Base-by-base conservation (phyloP, 1,140 invertebrate species). In the Drosophila kikkawai region DNA sequence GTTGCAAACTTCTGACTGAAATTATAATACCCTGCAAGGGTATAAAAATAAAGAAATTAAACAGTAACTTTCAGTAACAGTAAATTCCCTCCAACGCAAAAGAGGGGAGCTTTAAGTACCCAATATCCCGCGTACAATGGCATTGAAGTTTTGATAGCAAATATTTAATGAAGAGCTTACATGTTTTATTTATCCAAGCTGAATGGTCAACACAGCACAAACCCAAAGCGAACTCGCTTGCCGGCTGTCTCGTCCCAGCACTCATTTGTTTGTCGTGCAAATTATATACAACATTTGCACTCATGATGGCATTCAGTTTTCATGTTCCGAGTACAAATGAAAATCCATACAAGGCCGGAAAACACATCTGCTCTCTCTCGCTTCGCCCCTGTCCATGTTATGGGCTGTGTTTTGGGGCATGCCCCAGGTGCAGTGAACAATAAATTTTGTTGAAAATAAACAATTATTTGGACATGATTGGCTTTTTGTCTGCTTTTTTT, bases 101-200 rank as follows among this genome's bases (percentile, higher is more conserved):
- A 22, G 22, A 22, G 22, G 22, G 22, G 5, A 47, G 47, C 71
- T 82, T 86, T 64, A 87, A 87, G 84, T 64, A 48, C 12, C 61
- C 50, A 41, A 68, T 47, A 61, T 73, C 55, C 50, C 73, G 77
- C 69, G 42, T 67, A 70, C 37, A 60, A 44, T 63, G 75, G 61
- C 75, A 77, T 83, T 86, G 76, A 86, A 86, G 83, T 78, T 48
- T 41, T 59, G 32, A 61, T 47, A 15, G 53, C 63, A 88, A 90
- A 88, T 88, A 88, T 88, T 88, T 88, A 75, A 45, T 47, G 57
- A 90, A 84, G 59, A 75, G 84, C 69, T 88, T 88, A 88, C 80
- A 90, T 88, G 80, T 80, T 88, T 88, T 88, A 88, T 90, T 88
- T 88, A 58, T 70, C 73, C 73, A 67, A 88, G 74, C 81, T 71